Conservation (phyloP, 2,888 invertebrate genomes). For the Agrochola lychnidis region DNA sequence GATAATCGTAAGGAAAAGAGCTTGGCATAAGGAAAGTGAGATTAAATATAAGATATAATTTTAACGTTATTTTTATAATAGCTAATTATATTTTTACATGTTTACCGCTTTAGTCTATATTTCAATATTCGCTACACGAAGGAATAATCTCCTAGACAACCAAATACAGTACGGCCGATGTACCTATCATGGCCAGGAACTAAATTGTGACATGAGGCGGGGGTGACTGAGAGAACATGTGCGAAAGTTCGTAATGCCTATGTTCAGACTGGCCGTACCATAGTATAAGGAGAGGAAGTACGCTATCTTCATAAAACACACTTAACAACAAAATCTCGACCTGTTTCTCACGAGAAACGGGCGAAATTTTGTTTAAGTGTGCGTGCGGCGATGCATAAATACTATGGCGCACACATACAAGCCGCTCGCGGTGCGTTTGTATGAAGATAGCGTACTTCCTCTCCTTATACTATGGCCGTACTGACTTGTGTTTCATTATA, state of each 20-base stretch:
- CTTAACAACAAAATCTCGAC: too few species aligned
- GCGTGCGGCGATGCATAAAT: too few species aligned
- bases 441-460: too few species aligned
- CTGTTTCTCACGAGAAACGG: too few species aligned
- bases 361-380: too few species aligned
- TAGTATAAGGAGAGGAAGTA: too few species aligned
- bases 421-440: too few species aligned
- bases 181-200: background rate
- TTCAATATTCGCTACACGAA: conserved; percentile 33
- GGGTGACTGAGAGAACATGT: background rate
- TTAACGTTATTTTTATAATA: conserved; percentile 69
- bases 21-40: conserved; percentile 80
- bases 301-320: too few species aligned
- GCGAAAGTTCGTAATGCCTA: background rate
- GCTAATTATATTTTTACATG: conserved; percentile 64
- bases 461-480: too few species aligned
- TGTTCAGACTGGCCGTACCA: background rate
- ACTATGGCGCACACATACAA: too few species aligned
- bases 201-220: background rate
- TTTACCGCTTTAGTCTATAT: conserved; percentile 52
- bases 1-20: conserved; percentile 69
- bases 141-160: conserved; percentile 1
- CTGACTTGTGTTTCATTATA: background rate
- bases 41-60: conserved; percentile 75
- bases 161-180: background rate